A percentile compares a stretch with the other conserved stretches of the same genome.
phyloP scores from a whole-genome alignment of 2,888 invertebrate genomes.

The Chromoteleia sp. region DNA sequence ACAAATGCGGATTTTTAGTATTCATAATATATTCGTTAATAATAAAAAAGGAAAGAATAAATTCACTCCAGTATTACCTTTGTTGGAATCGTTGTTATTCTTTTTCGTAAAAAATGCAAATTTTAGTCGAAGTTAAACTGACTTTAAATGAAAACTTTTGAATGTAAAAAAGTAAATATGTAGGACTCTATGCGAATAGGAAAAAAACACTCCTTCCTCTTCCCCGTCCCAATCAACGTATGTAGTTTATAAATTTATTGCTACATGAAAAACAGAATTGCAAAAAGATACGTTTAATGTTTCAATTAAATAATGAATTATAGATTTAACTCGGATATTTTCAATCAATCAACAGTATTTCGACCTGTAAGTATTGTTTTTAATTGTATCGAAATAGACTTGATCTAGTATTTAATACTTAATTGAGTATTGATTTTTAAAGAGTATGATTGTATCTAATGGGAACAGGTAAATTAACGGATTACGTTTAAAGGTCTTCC shows the following conservation, averaged over 20 bases:
- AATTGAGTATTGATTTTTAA: constrained; percentile 44
- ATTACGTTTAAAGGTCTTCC: constrained; percentile 40
- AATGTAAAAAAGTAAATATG: constrained; percentile 30
- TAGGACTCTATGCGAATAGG: constrained; percentile 17
- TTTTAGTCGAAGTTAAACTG: constrained; percentile 30
- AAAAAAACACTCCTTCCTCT: not conserved
- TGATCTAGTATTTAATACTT: constrained; percentile 11
- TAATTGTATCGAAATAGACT: not conserved
- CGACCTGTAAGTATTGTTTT: too few species aligned
- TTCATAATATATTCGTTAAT: constrained; percentile 7
- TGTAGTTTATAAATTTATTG: constrained; percentile 31
- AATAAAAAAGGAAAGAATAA: constrained; percentile 1
- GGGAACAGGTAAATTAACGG: constrained; percentile 30
- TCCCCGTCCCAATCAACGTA: constrained; percentile 23
- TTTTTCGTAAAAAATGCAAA: constrained; percentile 42
- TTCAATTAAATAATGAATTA: too few species aligned
- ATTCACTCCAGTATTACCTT: constrained; percentile 18
- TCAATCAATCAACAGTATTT: too few species aligned
- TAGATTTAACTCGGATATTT: too few species aligned
- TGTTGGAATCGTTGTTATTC: constrained; percentile 13
- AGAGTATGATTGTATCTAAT: constrained; percentile 27
- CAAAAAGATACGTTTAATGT: too few species aligned
- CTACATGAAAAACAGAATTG: constrained; percentile 5
- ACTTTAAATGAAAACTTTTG: constrained; percentile 37
- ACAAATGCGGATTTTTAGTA: not conserved